Percentiles rank a stretch among this genome's conserved stretches.
These are phyloP conservation scores for Cuculus canorus DNA, from an alignment of 2,797 vertebrate species.

Conservation along the genomic window DNA sequence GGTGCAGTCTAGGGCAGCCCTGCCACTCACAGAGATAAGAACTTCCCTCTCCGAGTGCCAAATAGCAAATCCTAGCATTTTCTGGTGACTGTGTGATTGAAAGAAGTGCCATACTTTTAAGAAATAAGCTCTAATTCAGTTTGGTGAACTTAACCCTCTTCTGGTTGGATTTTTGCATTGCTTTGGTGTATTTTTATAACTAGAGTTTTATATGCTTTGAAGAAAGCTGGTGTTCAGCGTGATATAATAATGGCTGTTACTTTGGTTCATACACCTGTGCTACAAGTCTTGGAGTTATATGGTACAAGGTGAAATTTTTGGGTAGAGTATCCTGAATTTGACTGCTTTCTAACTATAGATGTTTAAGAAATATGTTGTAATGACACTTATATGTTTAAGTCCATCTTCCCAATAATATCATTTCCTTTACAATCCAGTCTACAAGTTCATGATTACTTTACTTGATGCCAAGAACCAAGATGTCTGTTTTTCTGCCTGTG, in stretches of 20 bases:
- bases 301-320: background rate
- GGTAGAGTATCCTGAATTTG: background rate
- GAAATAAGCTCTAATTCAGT: background rate
- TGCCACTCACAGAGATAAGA: background rate
- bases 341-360: background rate
- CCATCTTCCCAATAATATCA: background rate
- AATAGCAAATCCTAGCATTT: background rate
- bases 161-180: background rate
- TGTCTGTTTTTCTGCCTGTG: constrained; percentile 92
- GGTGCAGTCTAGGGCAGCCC: background rate
- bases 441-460: constrained; percentile 88
- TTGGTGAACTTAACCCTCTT: background rate
- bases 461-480: constrained; percentile 90
- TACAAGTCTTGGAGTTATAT: background rate
- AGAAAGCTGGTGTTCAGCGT: background rate
- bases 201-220: background rate
- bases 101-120: background rate
- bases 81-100: background rate
- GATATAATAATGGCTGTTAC: background rate
- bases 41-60: background rate
- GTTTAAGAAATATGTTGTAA: background rate
- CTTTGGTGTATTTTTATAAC: background rate
- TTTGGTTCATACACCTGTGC: rapidly evolving
- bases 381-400: background rate
- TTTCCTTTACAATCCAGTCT: constrained; percentile 78